These are phyloP conservation scores for Mungos mungo DNA, from an alignment of 2,113 vertebrate genomes.

Conservation along the genomic window DNA sequence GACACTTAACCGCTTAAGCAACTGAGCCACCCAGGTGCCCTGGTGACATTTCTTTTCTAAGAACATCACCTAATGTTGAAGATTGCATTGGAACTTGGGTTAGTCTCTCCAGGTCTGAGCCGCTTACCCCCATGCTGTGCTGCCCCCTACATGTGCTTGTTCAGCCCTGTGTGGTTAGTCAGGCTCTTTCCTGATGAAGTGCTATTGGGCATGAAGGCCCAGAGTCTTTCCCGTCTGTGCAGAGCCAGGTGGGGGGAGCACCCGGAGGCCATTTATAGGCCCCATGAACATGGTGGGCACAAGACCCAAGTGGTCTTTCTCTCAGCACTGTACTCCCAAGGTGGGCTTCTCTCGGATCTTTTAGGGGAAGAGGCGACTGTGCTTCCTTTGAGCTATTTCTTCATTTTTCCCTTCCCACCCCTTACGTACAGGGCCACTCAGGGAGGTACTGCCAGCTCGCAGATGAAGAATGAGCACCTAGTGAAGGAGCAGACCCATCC, in stretches of 20 bases:
- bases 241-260: neutral
- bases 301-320: neutral
- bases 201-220: neutral
- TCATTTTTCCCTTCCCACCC: neutral
- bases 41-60: neutral
- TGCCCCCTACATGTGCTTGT: accelerated
- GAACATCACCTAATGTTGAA: neutral
- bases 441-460: neutral
- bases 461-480: neutral
- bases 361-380: too few species aligned
- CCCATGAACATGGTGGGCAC: accelerated
- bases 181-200: neutral
- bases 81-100: neutral
- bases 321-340: too few species aligned
- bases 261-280: neutral
- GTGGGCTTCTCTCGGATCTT: neutral
- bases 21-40: too few species aligned
- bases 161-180: neutral
- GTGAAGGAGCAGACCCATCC: neutral
- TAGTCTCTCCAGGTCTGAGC: neutral
- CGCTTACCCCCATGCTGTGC: accelerated
- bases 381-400: neutral
- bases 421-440: too few species aligned
- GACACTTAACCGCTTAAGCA: too few species aligned
- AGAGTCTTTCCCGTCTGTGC: too few species aligned